These are phyloP conservation scores for Notechis scutatus DNA, from an alignment of 2,113 vertebrate genomes.

Conservation along the genomic window DNA sequence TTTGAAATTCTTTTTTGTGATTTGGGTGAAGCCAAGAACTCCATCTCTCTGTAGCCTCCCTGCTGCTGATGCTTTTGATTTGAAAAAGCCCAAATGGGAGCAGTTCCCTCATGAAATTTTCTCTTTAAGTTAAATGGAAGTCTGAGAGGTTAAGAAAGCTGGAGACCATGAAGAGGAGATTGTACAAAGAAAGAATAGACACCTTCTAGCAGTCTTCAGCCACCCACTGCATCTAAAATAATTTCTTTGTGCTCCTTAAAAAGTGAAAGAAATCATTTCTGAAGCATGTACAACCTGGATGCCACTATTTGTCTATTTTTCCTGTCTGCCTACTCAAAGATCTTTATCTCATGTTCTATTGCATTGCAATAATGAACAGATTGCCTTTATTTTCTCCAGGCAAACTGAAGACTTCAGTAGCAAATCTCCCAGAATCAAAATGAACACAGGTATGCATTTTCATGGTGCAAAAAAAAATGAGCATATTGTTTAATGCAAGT, in stretches of 20 bases:
- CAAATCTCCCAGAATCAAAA: conserved; percentile 70
- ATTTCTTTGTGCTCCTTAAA: neutral
- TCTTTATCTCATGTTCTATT: conserved; percentile 35
- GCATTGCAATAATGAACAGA: conserved; percentile 63
- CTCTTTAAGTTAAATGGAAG: neutral
- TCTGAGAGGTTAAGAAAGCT: neutral
- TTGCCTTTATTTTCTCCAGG: conserved; percentile 65
- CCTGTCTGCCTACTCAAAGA: neutral
- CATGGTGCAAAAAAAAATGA: conserved; percentile 12
- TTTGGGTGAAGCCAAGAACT: neutral
- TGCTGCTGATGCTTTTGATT: neutral
- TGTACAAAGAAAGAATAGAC: neutral
- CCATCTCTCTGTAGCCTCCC: neutral
- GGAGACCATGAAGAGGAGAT: neutral
- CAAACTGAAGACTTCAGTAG: conserved; percentile 73
- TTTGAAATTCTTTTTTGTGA: neutral
- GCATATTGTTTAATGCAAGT: conserved; percentile 6
- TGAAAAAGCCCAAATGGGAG: neutral
- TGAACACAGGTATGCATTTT: conserved; percentile 79
- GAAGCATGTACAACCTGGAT: neutral
- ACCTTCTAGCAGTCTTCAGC: neutral
- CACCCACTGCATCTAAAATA: neutral
- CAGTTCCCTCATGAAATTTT: neutral
- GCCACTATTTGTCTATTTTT: neutral
- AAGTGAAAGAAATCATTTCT: neutral